phyloP scores from a whole-genome alignment of 1,140 invertebrate genomes.

The Eupeodes corollae region DNA sequence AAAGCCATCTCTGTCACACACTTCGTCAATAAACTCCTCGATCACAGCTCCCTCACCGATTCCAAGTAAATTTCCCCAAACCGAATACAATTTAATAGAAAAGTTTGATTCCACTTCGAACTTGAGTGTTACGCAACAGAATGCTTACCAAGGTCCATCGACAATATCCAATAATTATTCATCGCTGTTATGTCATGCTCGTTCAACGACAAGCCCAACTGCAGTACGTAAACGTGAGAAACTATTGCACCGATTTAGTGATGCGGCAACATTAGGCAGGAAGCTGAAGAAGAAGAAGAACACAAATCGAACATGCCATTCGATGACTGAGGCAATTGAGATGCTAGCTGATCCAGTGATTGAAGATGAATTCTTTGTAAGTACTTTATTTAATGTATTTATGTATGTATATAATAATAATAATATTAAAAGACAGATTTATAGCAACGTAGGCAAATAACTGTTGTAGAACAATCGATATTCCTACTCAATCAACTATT shows the following conservation, averaged over 20 bases:
- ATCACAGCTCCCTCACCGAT: constrained; percentile 14
- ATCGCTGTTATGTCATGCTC: constrained; percentile 28
- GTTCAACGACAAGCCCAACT: constrained; percentile 27
- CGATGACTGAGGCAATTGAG: constrained; percentile 37
- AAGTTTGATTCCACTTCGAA: constrained; percentile 32
- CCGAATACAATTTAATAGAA: constrained; percentile 33
- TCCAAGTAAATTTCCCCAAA: constrained; percentile 31
- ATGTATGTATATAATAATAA: too few relatives aligned
- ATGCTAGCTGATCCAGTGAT: constrained; percentile 36
- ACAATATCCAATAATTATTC: constrained; percentile 25
- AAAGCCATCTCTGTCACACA: constrained; percentile 23
- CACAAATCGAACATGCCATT: constrained; percentile 32
- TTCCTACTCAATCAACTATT: too few relatives aligned
- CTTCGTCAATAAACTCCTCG: constrained; percentile 17
- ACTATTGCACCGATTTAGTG: constrained; percentile 33
- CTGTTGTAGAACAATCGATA: too few relatives aligned
- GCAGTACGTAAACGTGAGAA: constrained; percentile 33
- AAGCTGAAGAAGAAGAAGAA: constrained; percentile 36
- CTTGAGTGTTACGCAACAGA: constrained; percentile 23
- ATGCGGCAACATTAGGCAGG: constrained; percentile 34
- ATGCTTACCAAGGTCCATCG: constrained; percentile 20
- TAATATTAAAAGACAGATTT: too few relatives aligned
- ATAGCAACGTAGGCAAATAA: too few relatives aligned
- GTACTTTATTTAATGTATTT: constrained; percentile 10
- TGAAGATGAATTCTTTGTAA: constrained; percentile 37